phyloP scores from a whole-genome alignment of 2,888 invertebrate genomes.

The Cataglyphis altisquamis region DNA sequence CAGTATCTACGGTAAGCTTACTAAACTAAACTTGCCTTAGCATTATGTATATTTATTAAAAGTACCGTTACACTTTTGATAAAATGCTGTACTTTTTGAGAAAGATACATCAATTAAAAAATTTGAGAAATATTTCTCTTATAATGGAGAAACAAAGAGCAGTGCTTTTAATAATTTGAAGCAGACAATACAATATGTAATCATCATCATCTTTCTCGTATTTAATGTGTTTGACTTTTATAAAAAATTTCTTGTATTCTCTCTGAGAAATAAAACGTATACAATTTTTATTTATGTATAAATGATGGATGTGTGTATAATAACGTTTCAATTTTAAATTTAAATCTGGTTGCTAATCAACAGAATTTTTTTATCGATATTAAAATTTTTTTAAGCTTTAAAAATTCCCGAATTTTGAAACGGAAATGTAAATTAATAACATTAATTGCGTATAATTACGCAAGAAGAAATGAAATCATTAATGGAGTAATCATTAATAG shows the following conservation, averaged over 20 bases:
- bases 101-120: conserved; percentile 6
- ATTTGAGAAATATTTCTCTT: not conserved
- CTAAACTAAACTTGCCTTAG: not conserved
- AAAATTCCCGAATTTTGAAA: not conserved
- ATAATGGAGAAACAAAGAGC: not conserved
- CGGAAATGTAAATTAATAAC: not conserved
- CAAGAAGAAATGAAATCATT: not conserved
- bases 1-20: not conserved
- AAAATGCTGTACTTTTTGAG: not conserved
- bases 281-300: not conserved
- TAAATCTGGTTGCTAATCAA: conserved; percentile 1
- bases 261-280: not conserved
- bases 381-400: not conserved
- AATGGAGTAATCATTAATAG: not conserved
- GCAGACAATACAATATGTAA: not conserved
- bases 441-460: not conserved
- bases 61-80: conserved; percentile 4
- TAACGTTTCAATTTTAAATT: conserved; percentile 4
- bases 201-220: not conserved
- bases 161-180: not conserved
- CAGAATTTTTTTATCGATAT: not conserved
- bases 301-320: not conserved
- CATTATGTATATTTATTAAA: not conserved
- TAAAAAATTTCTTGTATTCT: not conserved
- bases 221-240: not conserved